Percentiles rank a stretch among this genome's conserved stretches.
Evolutionary conservation across 2,888 invertebrate species (phyloP).

Genomic region (Lacanobia wlatinum): DNA sequence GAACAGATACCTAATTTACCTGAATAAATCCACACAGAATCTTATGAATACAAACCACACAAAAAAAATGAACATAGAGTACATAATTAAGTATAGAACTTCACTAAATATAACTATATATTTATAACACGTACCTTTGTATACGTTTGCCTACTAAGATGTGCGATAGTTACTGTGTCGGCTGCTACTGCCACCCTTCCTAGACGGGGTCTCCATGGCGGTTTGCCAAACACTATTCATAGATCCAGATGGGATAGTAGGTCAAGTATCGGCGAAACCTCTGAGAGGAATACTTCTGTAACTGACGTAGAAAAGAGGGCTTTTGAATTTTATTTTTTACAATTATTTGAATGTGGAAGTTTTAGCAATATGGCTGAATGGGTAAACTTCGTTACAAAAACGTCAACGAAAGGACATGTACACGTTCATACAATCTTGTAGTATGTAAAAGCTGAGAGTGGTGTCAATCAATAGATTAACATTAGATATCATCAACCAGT

Average conservation of each 20-base stretch:
- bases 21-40: not conserved
- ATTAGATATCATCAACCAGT: too few relatives aligned
- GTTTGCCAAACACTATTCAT: slow-evolving; percentile 43
- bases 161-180: slow-evolving; percentile 47
- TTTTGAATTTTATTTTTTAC: not conserved
- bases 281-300: slow-evolving; percentile 24
- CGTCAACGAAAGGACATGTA: too few relatives aligned
- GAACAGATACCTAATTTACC: not conserved
- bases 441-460: too few relatives aligned
- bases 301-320: not conserved
- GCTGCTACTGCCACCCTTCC: slow-evolving; percentile 40
- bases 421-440: too few relatives aligned
- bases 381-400: too few relatives aligned
- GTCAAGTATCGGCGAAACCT: slow-evolving; percentile 11
- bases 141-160: slow-evolving; percentile 34
- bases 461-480: too few relatives aligned
- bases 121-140: slow-evolving; percentile 46
- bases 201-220: slow-evolving; percentile 53
- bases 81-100: slow-evolving; percentile 10
- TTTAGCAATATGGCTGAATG: too few relatives aligned
- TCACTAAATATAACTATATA: slow-evolving; percentile 16
- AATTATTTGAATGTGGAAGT: not conserved
- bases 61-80: not conserved
- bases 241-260: slow-evolving; percentile 22
- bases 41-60: not conserved